Evolutionary conservation across 2,797 vertebrate species (phyloP).

Genomic region (Podarcis siculus): DNA sequence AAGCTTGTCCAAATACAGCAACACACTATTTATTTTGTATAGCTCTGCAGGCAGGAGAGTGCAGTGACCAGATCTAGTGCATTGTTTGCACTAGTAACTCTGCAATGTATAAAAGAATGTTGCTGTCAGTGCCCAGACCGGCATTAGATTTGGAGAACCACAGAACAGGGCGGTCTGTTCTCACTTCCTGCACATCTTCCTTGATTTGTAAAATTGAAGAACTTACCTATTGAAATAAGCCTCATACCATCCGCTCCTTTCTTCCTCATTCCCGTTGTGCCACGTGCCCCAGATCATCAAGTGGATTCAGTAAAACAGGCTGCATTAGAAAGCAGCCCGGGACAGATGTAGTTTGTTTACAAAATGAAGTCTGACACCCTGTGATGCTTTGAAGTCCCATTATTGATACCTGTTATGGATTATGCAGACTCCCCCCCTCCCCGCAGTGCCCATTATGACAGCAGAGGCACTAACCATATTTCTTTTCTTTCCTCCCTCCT

Average conservation of each 20-base stretch:
- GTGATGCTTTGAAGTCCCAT: background rate
- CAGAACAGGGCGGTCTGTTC: background rate
- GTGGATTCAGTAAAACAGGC: background rate
- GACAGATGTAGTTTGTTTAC: accelerated
- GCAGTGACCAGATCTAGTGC: background rate
- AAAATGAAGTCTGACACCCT: background rate
- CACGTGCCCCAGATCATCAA: background rate
- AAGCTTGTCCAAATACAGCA: no score
- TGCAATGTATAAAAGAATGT: background rate
- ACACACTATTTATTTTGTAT: background rate
- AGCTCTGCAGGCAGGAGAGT: background rate
- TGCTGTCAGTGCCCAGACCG: background rate
- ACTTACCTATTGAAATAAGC: background rate
- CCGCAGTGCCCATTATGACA: background rate
- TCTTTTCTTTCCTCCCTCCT: conserved; percentile 49
- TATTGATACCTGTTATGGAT: background rate
- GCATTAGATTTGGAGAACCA: background rate
- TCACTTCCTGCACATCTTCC: background rate
- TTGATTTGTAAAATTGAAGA: background rate
- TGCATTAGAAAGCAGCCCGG: background rate
- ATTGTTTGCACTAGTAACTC: background rate
- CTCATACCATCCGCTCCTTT: background rate
- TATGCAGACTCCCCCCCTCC: background rate
- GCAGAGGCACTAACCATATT: conserved; percentile 13
- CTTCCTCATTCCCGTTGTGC: background rate